Evolutionary conservation across 2,888 invertebrate species (phyloP), one percentile per base, ranked within the genome.

Genomic region (Xanthia icteritia): DNA sequence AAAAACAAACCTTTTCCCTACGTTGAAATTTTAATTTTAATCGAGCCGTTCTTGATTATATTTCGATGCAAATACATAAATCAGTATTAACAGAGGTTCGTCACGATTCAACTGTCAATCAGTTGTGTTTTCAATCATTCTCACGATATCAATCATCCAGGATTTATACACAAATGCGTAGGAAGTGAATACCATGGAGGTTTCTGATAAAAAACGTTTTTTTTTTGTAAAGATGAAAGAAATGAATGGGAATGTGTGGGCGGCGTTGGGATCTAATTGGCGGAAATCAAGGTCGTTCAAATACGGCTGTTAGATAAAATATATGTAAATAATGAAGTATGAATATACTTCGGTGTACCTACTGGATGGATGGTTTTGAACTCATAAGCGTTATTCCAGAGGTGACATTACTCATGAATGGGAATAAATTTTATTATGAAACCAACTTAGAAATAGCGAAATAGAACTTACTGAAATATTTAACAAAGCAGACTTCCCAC

Each of bases 101-200:
- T 86, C 81, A 83, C 76, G 85, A 84, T 78, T 78, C 83, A 79
- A 36, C 78, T 86, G 88, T 86, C 87, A 88, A 85, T 88, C 83
- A 79, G 65, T 48, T 70, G n/a, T 76, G 68, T 86, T 88, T 83
- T 79, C 85, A 88, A 88, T 88, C 85, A 85, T 72, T 72, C 45
- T 70, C 67, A 83, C 73, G 76, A 73, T 73, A 86, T 87, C 88
- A 86, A 88, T 86, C 86, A 86, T 76, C 58, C 66, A 45, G 79
- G 74, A 77, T 83, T 85, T 79, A 68, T 77, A 67, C 39, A 72
- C 39, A 63, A 70, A 72, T 51, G 76, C 51, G 39, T 68, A 54
- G 13, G 31, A 64, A 69, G 8, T 63, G 76, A 67, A 73, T 65
- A 17, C 54, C 48, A 27, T 56, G n/a, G 66, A 70, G 66, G 58